Evolutionary conservation across 2,797 vertebrate species (phyloP).

Genomic region (Oreortyx pictus): DNA sequence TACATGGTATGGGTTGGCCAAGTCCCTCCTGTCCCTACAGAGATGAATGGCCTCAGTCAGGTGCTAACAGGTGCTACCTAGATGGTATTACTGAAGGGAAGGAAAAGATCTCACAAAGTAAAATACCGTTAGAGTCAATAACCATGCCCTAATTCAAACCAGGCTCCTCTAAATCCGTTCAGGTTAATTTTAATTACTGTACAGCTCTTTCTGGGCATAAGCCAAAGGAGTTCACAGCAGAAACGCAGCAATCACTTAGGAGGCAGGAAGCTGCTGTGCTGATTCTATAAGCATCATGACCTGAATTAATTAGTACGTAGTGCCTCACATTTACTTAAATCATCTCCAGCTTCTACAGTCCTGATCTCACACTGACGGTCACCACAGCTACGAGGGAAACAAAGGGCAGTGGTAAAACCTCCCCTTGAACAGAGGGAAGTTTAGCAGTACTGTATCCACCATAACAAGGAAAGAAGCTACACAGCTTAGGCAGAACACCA

Average conservation of each 20-base stretch:
- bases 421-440: not conserved
- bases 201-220: not conserved
- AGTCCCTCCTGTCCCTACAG: not conserved
- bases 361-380: slow-evolving; percentile 25
- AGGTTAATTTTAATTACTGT: slow-evolving; percentile 42
- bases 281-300: slow-evolving; percentile 19
- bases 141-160: slow-evolving; percentile 46
- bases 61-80: not conserved
- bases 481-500: not conserved
- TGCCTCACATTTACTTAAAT: slow-evolving; percentile 27
- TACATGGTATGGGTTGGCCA: not conserved
- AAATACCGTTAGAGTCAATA: slow-evolving; percentile 8
- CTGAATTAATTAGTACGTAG: slow-evolving; percentile 22
- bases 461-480: not conserved
- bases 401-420: not conserved
- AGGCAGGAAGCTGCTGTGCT: slow-evolving; percentile 49
- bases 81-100: not conserved
- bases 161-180: slow-evolving; percentile 27
- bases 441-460: not conserved
- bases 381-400: slow-evolving; percentile 34
- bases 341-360: slow-evolving; percentile 33
- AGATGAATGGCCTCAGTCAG: not conserved
- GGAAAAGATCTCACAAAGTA: not conserved
- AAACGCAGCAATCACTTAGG: not conserved
- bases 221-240: slow-evolving; percentile 16